A percentile compares a stretch with the other conserved stretches of the same genome.
Conservation (phyloP, 2,797 vertebrate species). For the Characodon lateralis region DNA sequence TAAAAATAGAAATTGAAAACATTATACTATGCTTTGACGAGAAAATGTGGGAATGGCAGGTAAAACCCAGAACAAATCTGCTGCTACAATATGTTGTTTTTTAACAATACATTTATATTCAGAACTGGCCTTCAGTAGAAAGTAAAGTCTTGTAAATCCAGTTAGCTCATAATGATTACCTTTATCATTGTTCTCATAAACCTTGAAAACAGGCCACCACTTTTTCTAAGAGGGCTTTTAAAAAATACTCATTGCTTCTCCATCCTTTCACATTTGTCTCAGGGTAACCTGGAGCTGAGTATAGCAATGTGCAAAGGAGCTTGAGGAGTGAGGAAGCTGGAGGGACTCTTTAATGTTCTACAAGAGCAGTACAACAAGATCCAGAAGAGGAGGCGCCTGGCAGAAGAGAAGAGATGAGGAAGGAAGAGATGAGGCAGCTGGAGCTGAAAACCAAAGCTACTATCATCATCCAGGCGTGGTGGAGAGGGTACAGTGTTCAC, state of each 20-base stretch:
- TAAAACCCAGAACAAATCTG: slow-evolving; percentile 55
- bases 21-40: slow-evolving; percentile 87
- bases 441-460: slow-evolving; percentile 78
- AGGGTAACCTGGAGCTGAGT: slow-evolving; percentile 82
- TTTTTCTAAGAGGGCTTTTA: not conserved
- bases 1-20: slow-evolving; percentile 83
- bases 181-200: not conserved
- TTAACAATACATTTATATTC: not conserved
- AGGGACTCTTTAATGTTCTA: slow-evolving; percentile 70
- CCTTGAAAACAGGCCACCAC: not conserved
- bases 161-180: not conserved
- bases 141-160: not conserved
- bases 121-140: not conserved
- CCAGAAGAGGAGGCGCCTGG: slow-evolving; percentile 70
- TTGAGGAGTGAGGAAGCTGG: slow-evolving; percentile 77
- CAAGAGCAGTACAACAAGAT: slow-evolving; percentile 83
- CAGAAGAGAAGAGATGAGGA: slow-evolving; percentile 59
- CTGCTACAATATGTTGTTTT: not conserved
- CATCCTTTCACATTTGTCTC: not conserved
- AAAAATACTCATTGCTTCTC: not conserved
- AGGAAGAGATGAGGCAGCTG: slow-evolving; percentile 73
- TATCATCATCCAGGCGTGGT: slow-evolving; percentile 84
- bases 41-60: slow-evolving; percentile 87
- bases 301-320: slow-evolving; percentile 67
- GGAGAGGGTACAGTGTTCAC: slow-evolving; percentile 87